Percentiles rank a stretch among this genome's conserved stretches.
phyloP scores from a whole-genome alignment of 1,140 invertebrate genomes.

The Drosophila busckii region DNA sequence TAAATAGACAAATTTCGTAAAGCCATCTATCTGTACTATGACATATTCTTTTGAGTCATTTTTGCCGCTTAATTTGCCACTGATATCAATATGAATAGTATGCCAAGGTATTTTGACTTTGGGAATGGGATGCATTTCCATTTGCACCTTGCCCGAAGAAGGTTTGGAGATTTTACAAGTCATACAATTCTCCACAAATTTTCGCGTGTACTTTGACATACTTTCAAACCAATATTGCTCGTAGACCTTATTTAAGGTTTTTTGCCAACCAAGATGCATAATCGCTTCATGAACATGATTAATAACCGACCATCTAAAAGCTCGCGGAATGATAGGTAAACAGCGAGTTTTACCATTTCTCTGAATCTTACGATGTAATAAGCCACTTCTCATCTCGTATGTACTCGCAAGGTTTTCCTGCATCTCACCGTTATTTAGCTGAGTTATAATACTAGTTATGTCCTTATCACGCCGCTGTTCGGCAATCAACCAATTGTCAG shows the following conservation, averaged over 20 bases:
- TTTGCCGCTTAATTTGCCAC: neutral
- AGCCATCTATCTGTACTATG: too few species aligned
- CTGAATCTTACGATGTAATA: conserved; percentile 1
- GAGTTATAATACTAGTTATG: neutral
- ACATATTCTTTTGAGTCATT: neutral
- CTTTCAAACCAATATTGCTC: neutral
- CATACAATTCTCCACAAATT: neutral
- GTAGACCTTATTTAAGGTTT: neutral
- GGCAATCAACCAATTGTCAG: too few species aligned
- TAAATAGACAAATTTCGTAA: too few species aligned
- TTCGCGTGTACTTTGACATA: neutral
- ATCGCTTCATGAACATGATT: neutral
- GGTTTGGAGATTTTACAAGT: neutral
- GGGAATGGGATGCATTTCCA: too few species aligned
- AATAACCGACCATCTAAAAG: neutral
- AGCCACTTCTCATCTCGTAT: neutral
- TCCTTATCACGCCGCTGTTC: too few species aligned
- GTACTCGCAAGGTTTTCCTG: neutral
- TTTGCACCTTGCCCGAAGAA: neutral
- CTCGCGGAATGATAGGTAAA: neutral
- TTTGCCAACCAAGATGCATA: too few species aligned
- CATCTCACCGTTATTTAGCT: neutral
- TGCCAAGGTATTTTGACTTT: too few species aligned
- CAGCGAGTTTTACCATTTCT: neutral
- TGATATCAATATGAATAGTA: neutral